Evolutionary conservation across 2,888 invertebrate genomes (phyloP).

Genomic region (Abscondita cerata): DNA sequence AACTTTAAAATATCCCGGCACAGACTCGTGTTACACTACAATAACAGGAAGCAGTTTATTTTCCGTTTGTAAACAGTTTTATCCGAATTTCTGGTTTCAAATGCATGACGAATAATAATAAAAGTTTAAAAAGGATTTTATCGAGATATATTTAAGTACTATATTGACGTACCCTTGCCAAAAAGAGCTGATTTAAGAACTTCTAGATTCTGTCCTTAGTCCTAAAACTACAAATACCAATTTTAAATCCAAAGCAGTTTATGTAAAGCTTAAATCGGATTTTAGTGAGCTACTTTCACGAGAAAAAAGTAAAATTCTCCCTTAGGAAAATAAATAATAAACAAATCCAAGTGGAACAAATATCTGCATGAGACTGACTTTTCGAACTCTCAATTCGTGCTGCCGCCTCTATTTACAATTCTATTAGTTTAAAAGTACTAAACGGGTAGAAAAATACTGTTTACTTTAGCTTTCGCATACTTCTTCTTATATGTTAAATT

Average conservation of each 20-base stretch:
- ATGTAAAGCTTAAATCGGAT: slow-evolving; percentile 5
- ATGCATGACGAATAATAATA: slow-evolving; percentile 34
- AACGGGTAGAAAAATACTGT: too few species aligned
- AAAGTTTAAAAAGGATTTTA: slow-evolving; percentile 23
- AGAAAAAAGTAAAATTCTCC: too few species aligned
- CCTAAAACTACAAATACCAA: slow-evolving; percentile 10
- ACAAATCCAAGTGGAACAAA: too few species aligned
- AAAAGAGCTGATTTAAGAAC: slow-evolving; percentile 9
- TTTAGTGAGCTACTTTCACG: neutral
- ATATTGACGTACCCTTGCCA: neutral
- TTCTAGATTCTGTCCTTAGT: neutral
- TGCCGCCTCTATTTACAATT: too few species aligned
- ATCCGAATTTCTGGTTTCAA: slow-evolving; percentile 23
- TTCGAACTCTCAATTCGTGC: too few species aligned
- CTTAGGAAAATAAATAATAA: too few species aligned
- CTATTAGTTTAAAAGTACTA: too few species aligned
- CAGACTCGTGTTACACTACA: slow-evolving; percentile 33
- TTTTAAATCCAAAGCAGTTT: slow-evolving; percentile 7
- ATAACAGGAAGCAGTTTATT: slow-evolving; percentile 35
- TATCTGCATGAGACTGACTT: too few species aligned
- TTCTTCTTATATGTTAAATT: too few species aligned
- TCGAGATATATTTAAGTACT: slow-evolving; percentile 1
- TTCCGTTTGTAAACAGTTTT: slow-evolving; percentile 32
- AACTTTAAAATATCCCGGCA: slow-evolving; percentile 31
- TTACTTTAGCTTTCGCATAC: too few species aligned